Evolutionary conservation across 1,140 invertebrate genomes (phyloP).

Genomic region (Scaptomyza pallida): DNA sequence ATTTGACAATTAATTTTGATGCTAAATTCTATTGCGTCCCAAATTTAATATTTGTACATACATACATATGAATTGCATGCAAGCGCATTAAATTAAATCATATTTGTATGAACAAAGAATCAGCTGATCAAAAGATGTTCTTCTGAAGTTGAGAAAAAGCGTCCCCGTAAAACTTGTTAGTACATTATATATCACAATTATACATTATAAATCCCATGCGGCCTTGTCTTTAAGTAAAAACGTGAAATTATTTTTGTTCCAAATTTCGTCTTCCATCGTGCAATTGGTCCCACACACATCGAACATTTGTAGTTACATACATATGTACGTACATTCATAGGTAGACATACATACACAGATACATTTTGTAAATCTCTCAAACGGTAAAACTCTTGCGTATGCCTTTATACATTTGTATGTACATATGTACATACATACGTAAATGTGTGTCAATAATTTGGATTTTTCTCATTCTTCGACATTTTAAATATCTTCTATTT

Average conservation of each 20-base stretch:
- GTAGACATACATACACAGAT: slow-evolving; percentile 6
- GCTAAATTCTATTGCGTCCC: too few species aligned
- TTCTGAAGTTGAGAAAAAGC: background rate
- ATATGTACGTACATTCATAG: background rate
- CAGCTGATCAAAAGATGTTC: background rate
- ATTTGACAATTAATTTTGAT: too few species aligned
- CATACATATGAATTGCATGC: too few species aligned
- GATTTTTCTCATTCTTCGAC: too few species aligned
- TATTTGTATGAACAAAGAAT: background rate
- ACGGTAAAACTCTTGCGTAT: background rate
- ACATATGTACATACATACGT: background rate
- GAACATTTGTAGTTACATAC: too few species aligned
- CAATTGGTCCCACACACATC: too few species aligned
- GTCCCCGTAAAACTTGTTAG: too few species aligned
- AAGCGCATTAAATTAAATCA: background rate
- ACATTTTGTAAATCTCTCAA: too few species aligned
- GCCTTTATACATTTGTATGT: slow-evolving; percentile 1
- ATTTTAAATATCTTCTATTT: too few species aligned
- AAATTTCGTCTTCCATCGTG: background rate
- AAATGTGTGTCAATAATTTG: too few species aligned
- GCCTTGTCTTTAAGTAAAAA: background rate
- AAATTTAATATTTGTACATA: too few species aligned
- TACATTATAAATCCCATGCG: background rate
- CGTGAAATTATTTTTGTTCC: background rate
- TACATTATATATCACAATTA: background rate